phyloP scores from a whole-genome alignment of 2,113 vertebrate genomes.

The Dasyornis broadbenti region DNA sequence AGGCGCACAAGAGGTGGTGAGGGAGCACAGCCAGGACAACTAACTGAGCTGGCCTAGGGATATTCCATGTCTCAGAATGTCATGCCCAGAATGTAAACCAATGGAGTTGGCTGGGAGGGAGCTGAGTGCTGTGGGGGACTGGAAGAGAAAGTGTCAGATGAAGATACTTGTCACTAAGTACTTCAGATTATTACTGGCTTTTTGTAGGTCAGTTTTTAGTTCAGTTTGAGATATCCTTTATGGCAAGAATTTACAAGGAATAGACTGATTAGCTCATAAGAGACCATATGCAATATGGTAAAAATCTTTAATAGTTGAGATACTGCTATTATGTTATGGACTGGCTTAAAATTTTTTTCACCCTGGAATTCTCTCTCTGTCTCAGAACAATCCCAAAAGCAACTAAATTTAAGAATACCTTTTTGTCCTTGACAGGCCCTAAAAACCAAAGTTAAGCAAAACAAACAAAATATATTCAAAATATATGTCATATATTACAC shows the following conservation, averaged over 20 bases:
- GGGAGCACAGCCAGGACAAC: background rate
- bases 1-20: background rate
- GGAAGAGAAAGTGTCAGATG: background rate
- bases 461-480: too few relatives aligned
- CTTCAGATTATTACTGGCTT: background rate
- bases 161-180: background rate
- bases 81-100: background rate
- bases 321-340: background rate
- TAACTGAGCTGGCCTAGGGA: background rate
- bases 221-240: background rate
- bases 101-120: background rate
- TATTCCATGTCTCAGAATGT: background rate
- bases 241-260: background rate
- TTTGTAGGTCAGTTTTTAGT: background rate
- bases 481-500: background rate
- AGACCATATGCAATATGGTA: background rate
- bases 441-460: background rate
- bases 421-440: background rate
- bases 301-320: background rate
- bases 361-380: background rate
- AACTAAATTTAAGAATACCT: background rate
- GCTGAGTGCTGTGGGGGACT: too few relatives aligned
- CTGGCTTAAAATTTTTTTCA: background rate
- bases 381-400: background rate
- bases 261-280: background rate